phyloP scores from a whole-genome alignment of 2,113 vertebrate genomes.

The Esox niger region DNA sequence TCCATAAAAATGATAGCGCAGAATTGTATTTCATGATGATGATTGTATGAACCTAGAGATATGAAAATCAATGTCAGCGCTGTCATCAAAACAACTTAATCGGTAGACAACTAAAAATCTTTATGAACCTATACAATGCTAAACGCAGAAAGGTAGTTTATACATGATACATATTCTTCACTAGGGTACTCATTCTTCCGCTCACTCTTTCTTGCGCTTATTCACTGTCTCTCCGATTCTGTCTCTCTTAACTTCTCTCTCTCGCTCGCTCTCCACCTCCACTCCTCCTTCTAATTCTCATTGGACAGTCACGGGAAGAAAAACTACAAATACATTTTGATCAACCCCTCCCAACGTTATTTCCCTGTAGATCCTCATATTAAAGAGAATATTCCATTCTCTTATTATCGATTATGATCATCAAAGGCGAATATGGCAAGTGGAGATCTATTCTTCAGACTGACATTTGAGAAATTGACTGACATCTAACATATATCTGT shows the following conservation, averaged over 20 bases:
- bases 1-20: conserved; percentile 30
- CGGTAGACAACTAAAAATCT: neutral
- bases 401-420: no score
- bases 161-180: conserved; percentile 26
- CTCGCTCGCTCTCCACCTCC: conserved; percentile 65
- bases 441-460: no score
- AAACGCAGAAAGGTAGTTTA: neutral
- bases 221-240: conserved; percentile 44
- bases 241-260: conserved; percentile 69
- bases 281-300: conserved; percentile 50
- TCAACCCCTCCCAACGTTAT: no score
- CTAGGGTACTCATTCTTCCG: conserved; percentile 44
- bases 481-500: neutral
- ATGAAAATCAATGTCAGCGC: neutral
- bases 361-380: neutral
- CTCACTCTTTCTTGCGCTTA: conserved; percentile 45
- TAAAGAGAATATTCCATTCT: neutral
- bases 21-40: conserved; percentile 53
- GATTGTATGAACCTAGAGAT: conserved; percentile 38
- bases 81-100: neutral
- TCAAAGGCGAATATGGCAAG: no score
- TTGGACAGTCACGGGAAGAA: conserved; percentile 60
- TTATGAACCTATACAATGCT: neutral
- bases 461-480: no score
- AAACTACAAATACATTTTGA: neutral